Conservation (phyloP, 1,140 invertebrate genomes). For the Aphelenchoides besseyi region DNA sequence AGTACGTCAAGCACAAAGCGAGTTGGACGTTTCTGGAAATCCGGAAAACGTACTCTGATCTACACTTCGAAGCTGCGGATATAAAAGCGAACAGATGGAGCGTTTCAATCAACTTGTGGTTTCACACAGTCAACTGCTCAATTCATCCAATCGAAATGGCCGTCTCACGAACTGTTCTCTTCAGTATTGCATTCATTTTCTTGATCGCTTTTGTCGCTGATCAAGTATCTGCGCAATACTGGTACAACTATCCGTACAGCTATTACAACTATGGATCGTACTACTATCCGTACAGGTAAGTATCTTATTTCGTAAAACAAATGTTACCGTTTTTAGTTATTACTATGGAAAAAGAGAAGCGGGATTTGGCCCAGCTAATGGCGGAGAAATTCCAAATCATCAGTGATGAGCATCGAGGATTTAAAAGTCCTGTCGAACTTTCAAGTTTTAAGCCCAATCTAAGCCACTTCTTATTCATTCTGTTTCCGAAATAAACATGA, state of each 20-base stretch:
- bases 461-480: not conserved
- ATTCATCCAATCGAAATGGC: not conserved
- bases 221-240: not conserved
- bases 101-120: not conserved
- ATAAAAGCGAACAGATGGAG: slow-evolving; percentile 5
- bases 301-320: not conserved
- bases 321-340: not conserved
- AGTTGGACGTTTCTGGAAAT: not conserved
- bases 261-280: not conserved
- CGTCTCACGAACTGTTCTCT: not conserved
- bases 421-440: not conserved
- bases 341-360: slow-evolving; percentile 12
- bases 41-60: not conserved
- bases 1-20: not conserved
- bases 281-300: not conserved
- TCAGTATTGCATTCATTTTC: not conserved
- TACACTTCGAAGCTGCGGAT: not conserved
- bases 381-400: not conserved
- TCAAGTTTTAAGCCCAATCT: not conserved
- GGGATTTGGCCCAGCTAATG: not conserved
- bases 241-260: not conserved
- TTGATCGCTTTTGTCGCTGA: slow-evolving; percentile 2
- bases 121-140: not conserved
- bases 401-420: not conserved
- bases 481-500: no score